Evolutionary conservation across 2,113 vertebrate species (phyloP), one percentile per base, ranked within the genome.

Genomic region (Pachycephala philippinensis): DNA sequence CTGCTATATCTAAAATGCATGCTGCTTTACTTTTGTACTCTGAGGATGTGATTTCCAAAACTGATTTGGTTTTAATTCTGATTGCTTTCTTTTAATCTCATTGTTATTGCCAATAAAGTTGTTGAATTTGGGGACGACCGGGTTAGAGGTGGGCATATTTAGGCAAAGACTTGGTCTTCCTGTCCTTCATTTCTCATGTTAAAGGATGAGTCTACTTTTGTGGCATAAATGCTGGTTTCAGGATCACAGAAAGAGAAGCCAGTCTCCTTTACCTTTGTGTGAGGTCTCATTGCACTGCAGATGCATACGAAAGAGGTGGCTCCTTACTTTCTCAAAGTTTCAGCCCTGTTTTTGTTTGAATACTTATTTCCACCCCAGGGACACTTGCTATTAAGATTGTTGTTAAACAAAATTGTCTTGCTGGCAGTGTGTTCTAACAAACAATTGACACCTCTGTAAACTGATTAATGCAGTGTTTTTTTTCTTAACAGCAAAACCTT

Each of bases 391-490:
- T 91, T 96, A 93, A 53, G 77, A 74, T 53, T 88, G 91, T 86
- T 95, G 83, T 88, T 96, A 96, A 97, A 97, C 86, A 97, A 97
- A 97, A 93, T 92, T 85, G 35, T 77, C 40, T 95, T 77, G 23
- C 77, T 95, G 74, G 76, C 72, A 95, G 93, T 97, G 94, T 97
- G 49, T 97, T 97, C 96, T 91, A 89, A 95, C 68, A 97, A 97
- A 96, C 89, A 97, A 94, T 95, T 97, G 93, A 83, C 94, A 96
- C 95, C 84, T 97, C 83, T 90, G 61, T 93, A 97, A 97, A 95
- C 68, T 94, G 95, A 97, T 95, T 95, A 95, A 69, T 68, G 47
- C 54, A 78, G 61, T 87, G 54, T 24, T 61, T 94, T 75, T 96
- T 95, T 60, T 97, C 92, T 68, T 96, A 94, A 88, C 68, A 96